Conservation (phyloP, 2,113 vertebrate genomes). For the Noctilio leporinus region DNA sequence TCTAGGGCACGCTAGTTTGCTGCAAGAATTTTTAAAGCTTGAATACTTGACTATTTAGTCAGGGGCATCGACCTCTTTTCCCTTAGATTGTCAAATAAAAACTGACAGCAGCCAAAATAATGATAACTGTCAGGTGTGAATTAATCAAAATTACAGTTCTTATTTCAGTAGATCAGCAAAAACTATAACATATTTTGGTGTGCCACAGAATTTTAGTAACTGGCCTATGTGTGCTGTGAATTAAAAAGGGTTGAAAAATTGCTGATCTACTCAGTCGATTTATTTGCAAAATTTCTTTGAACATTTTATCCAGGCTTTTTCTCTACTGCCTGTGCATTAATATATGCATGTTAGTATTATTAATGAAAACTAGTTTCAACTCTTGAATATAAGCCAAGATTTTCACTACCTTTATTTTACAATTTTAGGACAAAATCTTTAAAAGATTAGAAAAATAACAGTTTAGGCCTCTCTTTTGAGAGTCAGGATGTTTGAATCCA, state of each 20-base stretch:
- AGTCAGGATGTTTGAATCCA: not conserved
- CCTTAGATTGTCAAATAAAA: no score
- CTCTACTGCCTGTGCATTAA: not conserved
- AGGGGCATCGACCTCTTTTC: no score
- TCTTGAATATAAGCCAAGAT: not conserved
- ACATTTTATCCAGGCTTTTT: not conserved
- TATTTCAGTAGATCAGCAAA: no score
- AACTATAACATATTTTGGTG: no score
- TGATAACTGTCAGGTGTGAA: no score
- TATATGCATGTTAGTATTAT: not conserved
- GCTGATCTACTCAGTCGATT: not conserved
- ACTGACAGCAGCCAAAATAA: no score
- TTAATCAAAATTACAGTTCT: no score
- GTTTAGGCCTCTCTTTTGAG: not conserved
- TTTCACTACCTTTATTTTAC: not conserved
- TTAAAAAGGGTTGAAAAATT: no score
- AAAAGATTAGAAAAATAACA: not conserved
- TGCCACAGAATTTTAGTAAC: no score
- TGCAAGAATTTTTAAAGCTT: no score
- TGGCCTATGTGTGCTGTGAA: no score
- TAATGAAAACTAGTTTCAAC: not conserved
- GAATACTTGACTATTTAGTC: no score
- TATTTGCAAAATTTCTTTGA: not conserved
- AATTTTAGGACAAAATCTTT: not conserved
- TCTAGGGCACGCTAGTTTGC: not conserved